Conservation (phyloP, 2,113 vertebrate species). For the Empidonax traillii region DNA sequence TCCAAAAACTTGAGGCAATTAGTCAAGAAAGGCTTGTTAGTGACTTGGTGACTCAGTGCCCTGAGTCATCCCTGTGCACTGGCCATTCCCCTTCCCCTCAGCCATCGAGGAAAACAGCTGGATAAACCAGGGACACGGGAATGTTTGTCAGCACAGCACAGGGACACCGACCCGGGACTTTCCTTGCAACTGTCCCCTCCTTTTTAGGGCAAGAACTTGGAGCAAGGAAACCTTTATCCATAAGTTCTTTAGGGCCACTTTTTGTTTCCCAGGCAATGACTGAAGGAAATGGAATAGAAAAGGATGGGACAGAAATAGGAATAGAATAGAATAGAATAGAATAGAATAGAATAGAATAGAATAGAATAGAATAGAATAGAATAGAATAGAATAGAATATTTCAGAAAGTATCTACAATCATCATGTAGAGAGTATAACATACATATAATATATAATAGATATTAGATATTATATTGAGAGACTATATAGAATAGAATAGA, state of each 20-base stretch:
- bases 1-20: not conserved
- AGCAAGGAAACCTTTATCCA: not conserved
- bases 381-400: not conserved
- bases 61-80: not conserved
- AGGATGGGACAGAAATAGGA: not conserved
- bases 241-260: not conserved
- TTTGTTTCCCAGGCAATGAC: not conserved
- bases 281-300: not conserved
- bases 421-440: no score
- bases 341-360: not conserved
- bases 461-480: no score
- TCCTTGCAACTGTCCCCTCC: not conserved
- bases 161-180: not conserved
- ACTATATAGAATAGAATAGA: no score
- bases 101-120: not conserved
- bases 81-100: not conserved
- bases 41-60: not conserved
- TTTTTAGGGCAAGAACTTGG: not conserved
- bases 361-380: not conserved
- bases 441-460: no score
- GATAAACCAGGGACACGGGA: not conserved
- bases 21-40: not conserved
- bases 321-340: not conserved
- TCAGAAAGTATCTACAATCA: not conserved
- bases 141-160: not conserved